phyloP scores from a whole-genome alignment of 2,113 vertebrate species.

The Heteronetta atricapilla region DNA sequence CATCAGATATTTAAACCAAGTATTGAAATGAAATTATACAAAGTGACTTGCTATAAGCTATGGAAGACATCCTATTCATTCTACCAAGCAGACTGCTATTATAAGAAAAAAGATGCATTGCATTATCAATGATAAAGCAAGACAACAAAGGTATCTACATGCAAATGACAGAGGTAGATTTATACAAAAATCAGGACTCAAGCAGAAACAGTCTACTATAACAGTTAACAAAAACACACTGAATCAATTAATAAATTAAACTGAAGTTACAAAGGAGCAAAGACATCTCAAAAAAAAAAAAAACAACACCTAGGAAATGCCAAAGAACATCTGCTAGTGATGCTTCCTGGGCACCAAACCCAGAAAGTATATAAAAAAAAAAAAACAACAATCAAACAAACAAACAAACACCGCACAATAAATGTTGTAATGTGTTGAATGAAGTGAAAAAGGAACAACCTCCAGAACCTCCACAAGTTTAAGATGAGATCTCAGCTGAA shows the following conservation, averaged over 20 bases:
- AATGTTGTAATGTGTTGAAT: neutral
- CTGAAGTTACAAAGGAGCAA: neutral
- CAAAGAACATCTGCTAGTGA: neutral
- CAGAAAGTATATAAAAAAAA: neutral
- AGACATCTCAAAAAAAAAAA: neutral
- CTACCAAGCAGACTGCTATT: neutral
- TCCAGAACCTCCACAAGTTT: neutral
- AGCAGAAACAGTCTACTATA: neutral
- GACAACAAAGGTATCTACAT: neutral
- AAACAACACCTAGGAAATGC: neutral
- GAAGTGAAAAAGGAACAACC: neutral
- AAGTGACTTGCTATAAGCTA: neutral
- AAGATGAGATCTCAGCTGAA: neutral
- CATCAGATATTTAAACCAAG: neutral
- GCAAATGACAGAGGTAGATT: neutral
- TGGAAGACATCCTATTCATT: neutral
- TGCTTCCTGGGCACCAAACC: neutral
- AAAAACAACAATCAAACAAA: too few relatives aligned
- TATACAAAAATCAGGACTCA: neutral
- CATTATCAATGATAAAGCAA: neutral
- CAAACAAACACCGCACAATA: too few relatives aligned
- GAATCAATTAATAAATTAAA: neutral
- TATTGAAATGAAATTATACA: neutral
- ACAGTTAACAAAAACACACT: neutral
- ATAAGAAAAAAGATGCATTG: fast-evolving